phyloP scores from a whole-genome alignment of 2,113 vertebrate genomes.

The Butorides virescens region DNA sequence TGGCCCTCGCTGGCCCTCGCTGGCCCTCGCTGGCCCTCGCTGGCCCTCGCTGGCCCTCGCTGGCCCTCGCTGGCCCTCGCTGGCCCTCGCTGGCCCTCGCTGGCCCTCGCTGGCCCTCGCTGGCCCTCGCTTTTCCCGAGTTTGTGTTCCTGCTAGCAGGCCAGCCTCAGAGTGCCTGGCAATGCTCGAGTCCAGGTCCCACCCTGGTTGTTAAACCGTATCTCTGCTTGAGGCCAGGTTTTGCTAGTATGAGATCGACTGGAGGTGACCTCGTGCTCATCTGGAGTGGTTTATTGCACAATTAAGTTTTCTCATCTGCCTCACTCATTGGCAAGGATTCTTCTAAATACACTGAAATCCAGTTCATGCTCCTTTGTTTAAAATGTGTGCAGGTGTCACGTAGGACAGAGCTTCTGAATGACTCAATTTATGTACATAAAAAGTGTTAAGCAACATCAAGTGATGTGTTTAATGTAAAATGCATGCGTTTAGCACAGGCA shows the following conservation, averaged over 20 bases:
- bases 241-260: background rate
- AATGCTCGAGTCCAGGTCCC: too few species aligned
- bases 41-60: too few species aligned
- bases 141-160: background rate
- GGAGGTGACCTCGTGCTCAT: background rate
- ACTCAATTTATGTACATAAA: background rate
- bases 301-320: background rate
- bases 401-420: background rate
- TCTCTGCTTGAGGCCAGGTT: background rate
- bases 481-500: background rate
- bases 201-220: background rate
- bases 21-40: too few species aligned
- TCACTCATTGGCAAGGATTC: background rate
- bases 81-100: too few species aligned
- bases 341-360: background rate
- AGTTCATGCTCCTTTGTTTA: background rate
- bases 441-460: background rate
- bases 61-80: too few species aligned
- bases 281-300: background rate
- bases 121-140: too few species aligned
- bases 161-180: background rate
- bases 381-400: background rate
- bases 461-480: background rate
- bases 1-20: too few species aligned
- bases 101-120: too few species aligned